phyloP scores from a whole-genome alignment of 2,888 invertebrate genomes.

The Megaustenia siamemsis region DNA sequence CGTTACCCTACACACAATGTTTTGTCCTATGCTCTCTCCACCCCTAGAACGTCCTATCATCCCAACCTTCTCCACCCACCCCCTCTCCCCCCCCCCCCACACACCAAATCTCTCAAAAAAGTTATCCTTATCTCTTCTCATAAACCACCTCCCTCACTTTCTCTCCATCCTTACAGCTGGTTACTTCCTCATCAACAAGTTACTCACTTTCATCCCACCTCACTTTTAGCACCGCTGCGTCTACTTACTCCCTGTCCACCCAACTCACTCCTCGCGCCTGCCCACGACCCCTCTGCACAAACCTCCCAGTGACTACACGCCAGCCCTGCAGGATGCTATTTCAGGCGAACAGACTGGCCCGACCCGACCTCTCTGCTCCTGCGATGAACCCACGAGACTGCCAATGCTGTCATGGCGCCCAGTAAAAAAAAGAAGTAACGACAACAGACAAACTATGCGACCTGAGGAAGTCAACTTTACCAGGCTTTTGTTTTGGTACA shows the following conservation, averaged over 20 bases:
- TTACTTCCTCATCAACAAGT: too few species aligned
- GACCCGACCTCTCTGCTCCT: conserved; percentile 9
- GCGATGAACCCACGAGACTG: neutral
- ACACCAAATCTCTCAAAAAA: too few species aligned
- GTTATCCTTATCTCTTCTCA: too few species aligned
- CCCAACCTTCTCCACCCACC: too few species aligned
- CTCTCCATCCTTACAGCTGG: too few species aligned
- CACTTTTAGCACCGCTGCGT: neutral
- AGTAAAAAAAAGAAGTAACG: neutral
- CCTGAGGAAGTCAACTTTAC: neutral
- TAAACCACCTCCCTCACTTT: too few species aligned
- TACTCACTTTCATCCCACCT: too few species aligned
- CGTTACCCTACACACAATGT: too few species aligned
- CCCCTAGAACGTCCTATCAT: too few species aligned
- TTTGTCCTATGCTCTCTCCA: too few species aligned
- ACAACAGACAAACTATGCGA: neutral
- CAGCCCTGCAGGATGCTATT: conserved; percentile 23
- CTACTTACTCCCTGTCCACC: neutral
- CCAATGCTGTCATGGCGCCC: conserved; percentile 14
- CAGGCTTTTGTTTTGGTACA: too few species aligned
- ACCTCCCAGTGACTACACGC: conserved; percentile 7
- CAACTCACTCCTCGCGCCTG: neutral
- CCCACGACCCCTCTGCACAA: neutral
- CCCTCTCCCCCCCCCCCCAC: too few species aligned
- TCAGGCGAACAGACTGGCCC: conserved; percentile 16